These are phyloP conservation scores for Nymphicus hollandicus DNA, from an alignment of 2,113 vertebrate species.

Conservation along the genomic window DNA sequence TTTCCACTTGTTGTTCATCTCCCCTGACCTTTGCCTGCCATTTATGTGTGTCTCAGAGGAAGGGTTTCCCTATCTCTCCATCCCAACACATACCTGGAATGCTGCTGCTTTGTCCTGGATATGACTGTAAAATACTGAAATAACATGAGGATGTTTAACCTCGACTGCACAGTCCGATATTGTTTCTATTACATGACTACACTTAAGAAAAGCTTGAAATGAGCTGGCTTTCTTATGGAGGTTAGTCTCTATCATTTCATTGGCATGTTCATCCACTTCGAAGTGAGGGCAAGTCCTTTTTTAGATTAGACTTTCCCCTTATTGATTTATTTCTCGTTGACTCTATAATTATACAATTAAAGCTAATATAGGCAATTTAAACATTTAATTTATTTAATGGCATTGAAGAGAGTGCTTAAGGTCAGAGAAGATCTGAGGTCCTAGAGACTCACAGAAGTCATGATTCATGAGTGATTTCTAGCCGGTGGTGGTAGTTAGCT, in stretches of 20 bases:
- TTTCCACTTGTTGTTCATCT: not conserved
- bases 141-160: not conserved
- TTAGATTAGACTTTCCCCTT: conserved; percentile 32
- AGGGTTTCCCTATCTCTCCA: not conserved
- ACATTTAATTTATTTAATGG: conserved; percentile 69
- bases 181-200: not conserved
- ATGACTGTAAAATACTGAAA: not conserved
- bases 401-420: conserved; percentile 63
- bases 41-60: not conserved
- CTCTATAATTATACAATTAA: conserved; percentile 65
- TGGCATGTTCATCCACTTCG: not conserved
- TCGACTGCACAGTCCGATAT: not conserved
- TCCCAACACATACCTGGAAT: not conserved
- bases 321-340: conserved; percentile 59
- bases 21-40: not conserved
- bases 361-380: conserved; percentile 63
- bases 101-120: not conserved
- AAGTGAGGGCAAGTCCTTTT: conserved; percentile 31
- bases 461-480: conserved; percentile 64
- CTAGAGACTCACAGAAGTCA: conserved; percentile 19
- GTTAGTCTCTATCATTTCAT: not conserved
- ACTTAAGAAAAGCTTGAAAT: not conserved
- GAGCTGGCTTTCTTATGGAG: not conserved
- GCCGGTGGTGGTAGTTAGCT: conserved; percentile 32
- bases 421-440: conserved; percentile 57